phyloP scores from a whole-genome alignment of 2,113 vertebrate species.

The Rhodinocichla rosea region DNA sequence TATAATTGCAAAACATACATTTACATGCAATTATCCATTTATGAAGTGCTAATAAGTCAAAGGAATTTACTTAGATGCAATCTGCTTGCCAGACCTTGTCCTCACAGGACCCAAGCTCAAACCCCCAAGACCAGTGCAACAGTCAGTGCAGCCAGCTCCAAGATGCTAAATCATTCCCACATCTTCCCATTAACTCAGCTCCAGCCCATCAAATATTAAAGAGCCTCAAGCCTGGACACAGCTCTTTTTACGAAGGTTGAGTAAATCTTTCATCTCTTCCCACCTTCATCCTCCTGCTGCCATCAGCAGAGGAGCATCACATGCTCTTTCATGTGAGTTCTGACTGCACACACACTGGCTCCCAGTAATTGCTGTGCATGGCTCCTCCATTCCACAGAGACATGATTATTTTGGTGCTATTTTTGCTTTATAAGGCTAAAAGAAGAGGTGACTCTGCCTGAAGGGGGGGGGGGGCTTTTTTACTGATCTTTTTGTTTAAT shows the following conservation, averaged over 20 bases:
- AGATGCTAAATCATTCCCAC: not conserved
- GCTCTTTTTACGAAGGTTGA: not conserved
- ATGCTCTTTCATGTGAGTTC: not conserved
- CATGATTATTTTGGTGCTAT: not conserved
- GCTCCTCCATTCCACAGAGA: not conserved
- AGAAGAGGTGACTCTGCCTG: not conserved
- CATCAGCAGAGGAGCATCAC: not conserved
- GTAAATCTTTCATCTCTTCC: constrained; percentile 8
- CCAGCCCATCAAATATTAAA: constrained; percentile 31
- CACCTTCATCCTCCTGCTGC: not conserved
- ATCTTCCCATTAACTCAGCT: constrained; percentile 1
- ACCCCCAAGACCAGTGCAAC: not conserved
- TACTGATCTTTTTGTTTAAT: not conserved
- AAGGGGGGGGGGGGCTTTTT: not conserved
- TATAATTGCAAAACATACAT: not conserved
- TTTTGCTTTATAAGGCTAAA: not conserved
- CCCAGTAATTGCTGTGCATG: not conserved
- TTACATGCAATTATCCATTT: not conserved
- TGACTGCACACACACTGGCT: not conserved
- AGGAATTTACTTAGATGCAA: not conserved
- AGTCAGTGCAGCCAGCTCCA: not conserved
- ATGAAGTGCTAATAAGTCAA: not conserved
- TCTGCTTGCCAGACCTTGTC: constrained; percentile 11
- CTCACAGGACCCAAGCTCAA: not conserved
- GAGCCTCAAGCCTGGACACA: not conserved